Evolutionary conservation across 2,888 invertebrate species (phyloP).

Genomic region (Dryobotodes eremita): DNA sequence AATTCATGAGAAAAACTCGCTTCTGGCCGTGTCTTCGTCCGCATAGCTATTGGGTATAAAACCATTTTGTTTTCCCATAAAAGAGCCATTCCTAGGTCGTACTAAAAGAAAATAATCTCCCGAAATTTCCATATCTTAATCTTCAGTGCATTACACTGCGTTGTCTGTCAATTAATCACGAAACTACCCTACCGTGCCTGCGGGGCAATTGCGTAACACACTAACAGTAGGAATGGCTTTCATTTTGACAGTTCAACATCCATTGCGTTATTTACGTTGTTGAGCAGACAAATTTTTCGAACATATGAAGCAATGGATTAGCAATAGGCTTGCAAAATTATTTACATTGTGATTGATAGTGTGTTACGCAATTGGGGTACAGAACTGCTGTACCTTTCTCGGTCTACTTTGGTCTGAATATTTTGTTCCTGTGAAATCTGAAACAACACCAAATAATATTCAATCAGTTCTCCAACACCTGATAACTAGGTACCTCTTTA

Average conservation of each 20-base stretch:
- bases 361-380: no score
- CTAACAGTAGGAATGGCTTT: no score
- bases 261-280: no score
- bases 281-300: no score
- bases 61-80: background rate
- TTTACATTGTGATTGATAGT: no score
- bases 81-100: background rate
- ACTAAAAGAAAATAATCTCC: background rate
- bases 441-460: background rate
- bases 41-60: background rate
- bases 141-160: background rate
- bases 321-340: no score
- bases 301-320: no score
- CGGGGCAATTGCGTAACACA: no score
- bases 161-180: background rate
- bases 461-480: background rate
- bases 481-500: conserved; percentile 15
- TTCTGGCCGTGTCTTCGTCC: background rate
- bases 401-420: background rate
- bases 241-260: no score
- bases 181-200: background rate
- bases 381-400: background rate
- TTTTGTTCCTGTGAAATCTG: background rate
- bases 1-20: background rate
- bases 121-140: background rate